phyloP scores from a whole-genome alignment of 2,888 invertebrate species.

The Augochlorella aurata region DNA sequence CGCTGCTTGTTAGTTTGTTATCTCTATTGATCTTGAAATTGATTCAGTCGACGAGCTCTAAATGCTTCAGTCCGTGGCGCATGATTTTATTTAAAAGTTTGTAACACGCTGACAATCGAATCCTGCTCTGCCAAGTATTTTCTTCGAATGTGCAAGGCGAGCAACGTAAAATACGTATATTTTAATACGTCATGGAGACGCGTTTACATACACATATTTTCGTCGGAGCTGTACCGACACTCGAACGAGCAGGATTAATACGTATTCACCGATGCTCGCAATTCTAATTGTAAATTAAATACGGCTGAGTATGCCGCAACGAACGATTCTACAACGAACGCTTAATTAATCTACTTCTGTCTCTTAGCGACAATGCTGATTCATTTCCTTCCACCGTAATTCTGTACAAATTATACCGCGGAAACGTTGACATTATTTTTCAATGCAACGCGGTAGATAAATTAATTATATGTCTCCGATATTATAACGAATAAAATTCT shows the following conservation, averaged over 20 bases:
- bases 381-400: neutral
- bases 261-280: neutral
- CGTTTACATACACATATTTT: neutral
- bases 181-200: no score
- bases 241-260: neutral
- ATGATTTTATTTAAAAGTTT: no score
- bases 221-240: neutral
- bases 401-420: neutral
- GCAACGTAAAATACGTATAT: no score
- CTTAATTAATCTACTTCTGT: neutral
- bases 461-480: neutral
- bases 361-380: neutral
- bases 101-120: no score
- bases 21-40: neutral
- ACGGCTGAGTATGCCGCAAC: neutral
- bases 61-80: no score
- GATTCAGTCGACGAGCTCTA: no score
- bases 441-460: neutral
- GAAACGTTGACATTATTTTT: neutral
- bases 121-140: no score
- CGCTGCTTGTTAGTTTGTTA: neutral
- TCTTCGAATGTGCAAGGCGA: no score
- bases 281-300: slow-evolving; percentile 1
- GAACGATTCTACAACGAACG: neutral
- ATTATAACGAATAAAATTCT: neutral